Conservation (phyloP, 2,888 invertebrate genomes). For the Aquatica leii region DNA sequence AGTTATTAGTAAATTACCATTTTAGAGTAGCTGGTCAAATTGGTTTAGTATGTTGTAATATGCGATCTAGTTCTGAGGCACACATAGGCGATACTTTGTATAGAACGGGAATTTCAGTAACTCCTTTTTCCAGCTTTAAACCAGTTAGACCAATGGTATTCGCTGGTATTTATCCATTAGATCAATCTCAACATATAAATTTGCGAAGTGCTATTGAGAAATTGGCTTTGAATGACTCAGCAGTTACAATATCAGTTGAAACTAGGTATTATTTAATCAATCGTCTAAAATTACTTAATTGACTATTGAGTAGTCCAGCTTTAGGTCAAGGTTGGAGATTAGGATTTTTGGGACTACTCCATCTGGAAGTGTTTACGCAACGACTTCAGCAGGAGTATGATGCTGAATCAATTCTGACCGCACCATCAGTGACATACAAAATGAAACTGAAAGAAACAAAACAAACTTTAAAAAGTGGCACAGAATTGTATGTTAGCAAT, state of each 20-base stretch:
- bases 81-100: conserved; percentile 80
- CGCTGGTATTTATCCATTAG: conserved; percentile 90
- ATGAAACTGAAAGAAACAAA: conserved; percentile 79
- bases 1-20: not conserved
- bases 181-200: conserved; percentile 82
- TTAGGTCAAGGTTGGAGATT: conserved; percentile 89
- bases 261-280: conserved; percentile 70
- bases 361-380: conserved; percentile 89
- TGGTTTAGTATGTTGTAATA: conserved; percentile 85
- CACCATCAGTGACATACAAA: conserved; percentile 88
- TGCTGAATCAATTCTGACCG: conserved; percentile 82
- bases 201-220: conserved; percentile 87
- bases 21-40: conserved; percentile 87
- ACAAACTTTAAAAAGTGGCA: conserved; percentile 70
- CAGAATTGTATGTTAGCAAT: conserved; percentile 74
- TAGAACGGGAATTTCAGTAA: conserved; percentile 63
- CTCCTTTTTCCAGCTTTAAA: conserved; percentile 71
- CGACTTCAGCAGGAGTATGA: conserved; percentile 84
- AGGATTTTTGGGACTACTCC: conserved; percentile 86
- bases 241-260: conserved; percentile 83
- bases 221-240: conserved; percentile 92
- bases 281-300: conserved; percentile 5
- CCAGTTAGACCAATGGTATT: conserved; percentile 82
- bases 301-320: conserved; percentile 71
- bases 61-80: conserved; percentile 77